Base-by-base conservation (phyloP, 2,888 invertebrate species). In the Spatulosminthurus flaviceps region DNA sequence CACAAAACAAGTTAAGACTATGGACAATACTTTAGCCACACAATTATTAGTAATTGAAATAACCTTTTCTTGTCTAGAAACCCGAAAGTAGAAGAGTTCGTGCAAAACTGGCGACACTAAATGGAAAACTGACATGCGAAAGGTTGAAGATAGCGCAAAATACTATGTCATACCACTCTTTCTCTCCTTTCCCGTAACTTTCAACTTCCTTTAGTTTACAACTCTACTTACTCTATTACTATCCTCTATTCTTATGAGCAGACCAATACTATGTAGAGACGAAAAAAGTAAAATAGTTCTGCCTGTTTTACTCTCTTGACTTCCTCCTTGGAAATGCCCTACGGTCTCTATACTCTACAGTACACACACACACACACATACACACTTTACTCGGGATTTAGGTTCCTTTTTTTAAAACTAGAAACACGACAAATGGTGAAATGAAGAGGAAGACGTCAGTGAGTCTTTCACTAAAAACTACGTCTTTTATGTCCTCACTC, bases 21-120 rank as follows among this genome's bases (percentile, higher is more conserved):
- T 51, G 16, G 19, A 19, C 51, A 2, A 5, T 11, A 16, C 51
- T 9, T 13, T 19, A 19, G 16, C 16, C 22, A 64, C 75, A 66
- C 75, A 76, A 76, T 66, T 66, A 76, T 21, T 24, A 22, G 41
- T 66, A 76, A 76, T 76, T 76, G 75, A 76, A 76, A 76, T 41
- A 76, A 66, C 66, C 26, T 66, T 75, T 22, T 19, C 43, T 21
- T 34, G 42, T 60, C 51, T 7, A n/a, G 21, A 24, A 51, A 74
- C 21, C 5, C 13, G 22, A 42, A 42, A 51, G 16, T 51, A n/a
- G 13, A 13, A 41, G 51, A 51, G n/a, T 74, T n/a, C 74, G 61
- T 61, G 64, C 75, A 61, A 75, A 64, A 75, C 60, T 64, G 61
- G 64, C 41, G 64, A 75, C 61, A 75, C 61, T 73, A 75, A 76